These are phyloP conservation scores for Epinephelus moara DNA, from an alignment of 2,113 vertebrate species.

Conservation along the genomic window DNA sequence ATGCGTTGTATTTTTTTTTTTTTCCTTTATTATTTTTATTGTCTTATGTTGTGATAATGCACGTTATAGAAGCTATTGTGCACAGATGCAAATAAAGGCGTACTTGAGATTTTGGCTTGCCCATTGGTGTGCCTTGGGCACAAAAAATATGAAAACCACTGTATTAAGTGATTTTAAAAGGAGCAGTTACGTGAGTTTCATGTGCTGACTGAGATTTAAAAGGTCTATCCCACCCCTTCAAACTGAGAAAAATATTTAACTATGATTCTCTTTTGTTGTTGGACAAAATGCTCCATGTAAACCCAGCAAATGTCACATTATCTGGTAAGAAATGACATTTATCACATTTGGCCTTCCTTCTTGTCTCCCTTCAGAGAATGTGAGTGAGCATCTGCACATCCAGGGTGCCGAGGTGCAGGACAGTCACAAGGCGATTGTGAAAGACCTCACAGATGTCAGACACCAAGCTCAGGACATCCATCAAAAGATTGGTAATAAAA, in stretches of 20 bases:
- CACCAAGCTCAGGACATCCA: constrained; percentile 79
- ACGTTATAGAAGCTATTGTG: no score
- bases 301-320: no score
- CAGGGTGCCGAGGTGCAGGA: constrained; percentile 79
- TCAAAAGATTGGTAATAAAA: constrained; percentile 81
- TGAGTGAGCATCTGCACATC: constrained; percentile 74
- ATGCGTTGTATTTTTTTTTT: no score
- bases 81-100: no score
- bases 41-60: no score
- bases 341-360: neutral
- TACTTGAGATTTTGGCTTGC: no score
- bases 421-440: constrained; percentile 75
- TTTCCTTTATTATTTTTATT: no score
- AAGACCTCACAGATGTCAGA: constrained; percentile 74
- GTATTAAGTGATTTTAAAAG: no score
- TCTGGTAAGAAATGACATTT: no score
- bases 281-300: neutral
- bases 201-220: neutral
- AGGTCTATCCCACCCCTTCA: neutral
- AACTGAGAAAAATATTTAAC: neutral
- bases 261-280: neutral
- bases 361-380: constrained; percentile 75
- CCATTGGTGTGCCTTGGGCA: no score
- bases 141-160: no score
- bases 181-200: neutral